phyloP scores from a whole-genome alignment of 53 echinoderm and acorn worm genomes.

The Echinometra lucunter region DNA sequence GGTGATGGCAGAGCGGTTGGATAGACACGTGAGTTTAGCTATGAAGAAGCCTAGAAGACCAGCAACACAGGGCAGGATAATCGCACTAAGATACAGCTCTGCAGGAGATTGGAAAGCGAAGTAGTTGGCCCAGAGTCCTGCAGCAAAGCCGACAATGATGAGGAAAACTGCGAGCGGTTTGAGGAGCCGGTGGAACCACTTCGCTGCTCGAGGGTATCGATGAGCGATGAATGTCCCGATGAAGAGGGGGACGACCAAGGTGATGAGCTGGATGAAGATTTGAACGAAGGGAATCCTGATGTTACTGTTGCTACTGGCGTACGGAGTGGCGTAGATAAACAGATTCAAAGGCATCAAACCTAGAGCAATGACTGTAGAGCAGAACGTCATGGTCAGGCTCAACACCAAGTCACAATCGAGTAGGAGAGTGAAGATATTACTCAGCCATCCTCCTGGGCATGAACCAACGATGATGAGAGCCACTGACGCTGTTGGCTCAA shows the following conservation, averaged over 20 bases:
- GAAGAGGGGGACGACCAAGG: conserved; percentile 75
- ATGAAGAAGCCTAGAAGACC: conserved; percentile 70
- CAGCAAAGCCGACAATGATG: conserved; percentile 66
- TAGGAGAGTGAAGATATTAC: conserved; percentile 79
- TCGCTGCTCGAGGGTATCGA: conserved; percentile 68
- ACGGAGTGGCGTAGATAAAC: conserved; percentile 75
- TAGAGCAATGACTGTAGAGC: conserved; percentile 80
- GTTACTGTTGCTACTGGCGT: conserved; percentile 67
- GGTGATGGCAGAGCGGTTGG: conserved; percentile 71
- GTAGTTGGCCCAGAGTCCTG: conserved; percentile 73
- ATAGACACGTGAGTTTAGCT: conserved; percentile 71
- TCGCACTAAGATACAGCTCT: conserved; percentile 67
- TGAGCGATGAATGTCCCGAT: conserved; percentile 74
- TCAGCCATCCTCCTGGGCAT: conserved; percentile 85
- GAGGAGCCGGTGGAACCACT: conserved; percentile 67
- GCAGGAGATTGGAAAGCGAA: conserved; percentile 71
- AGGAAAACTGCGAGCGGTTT: conserved; percentile 75
- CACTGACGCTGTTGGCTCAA: conserved; percentile 72
- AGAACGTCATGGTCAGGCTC: conserved; percentile 83
- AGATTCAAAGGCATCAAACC: conserved; percentile 81
- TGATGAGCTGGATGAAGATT: conserved; percentile 74
- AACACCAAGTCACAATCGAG: conserved; percentile 79
- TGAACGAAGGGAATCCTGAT: conserved; percentile 73
- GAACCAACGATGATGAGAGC: conserved; percentile 78
- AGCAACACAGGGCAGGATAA: conserved; percentile 70